Base-by-base conservation (phyloP, 2,888 invertebrate genomes). In the Diarsia brunnea region DNA sequence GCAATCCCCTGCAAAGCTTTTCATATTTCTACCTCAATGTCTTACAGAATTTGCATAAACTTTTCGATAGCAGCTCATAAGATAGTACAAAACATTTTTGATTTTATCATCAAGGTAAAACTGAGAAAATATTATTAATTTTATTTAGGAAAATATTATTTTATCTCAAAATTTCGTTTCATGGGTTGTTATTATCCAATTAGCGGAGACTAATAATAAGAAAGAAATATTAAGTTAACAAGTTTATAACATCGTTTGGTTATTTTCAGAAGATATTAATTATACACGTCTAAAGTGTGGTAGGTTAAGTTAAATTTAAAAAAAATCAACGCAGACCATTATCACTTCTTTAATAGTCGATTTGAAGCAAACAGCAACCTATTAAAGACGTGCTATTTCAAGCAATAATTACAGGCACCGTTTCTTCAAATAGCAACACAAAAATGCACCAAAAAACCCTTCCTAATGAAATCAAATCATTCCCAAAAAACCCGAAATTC, bases 401-500 rank as follows among this genome's bases (percentile, higher is more conserved):
- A 78, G 19, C 10, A 21, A 61, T 58, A 38, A 72, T 60, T 47
- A 66, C 10, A 31, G 7, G 21, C 31, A 51, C 43, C 16, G 10
- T 73, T 47, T 31, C 43, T 55, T 7, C 7, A 43, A 73, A 73
- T 14, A 5, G 5, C 31, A 45, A 60, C 38, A 43, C 24, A 63
- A 66, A 55, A 66, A 65, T 45, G 31, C 21, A 4, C 4, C 31
- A 47, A 81, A 27, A 16, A 19, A 58, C 58, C 47, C 16, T 65
- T 47, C 24, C 53, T 31, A 65, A 79, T 81, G 47, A 68, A 81
- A 68, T 38, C 53, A 63, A 55, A 63, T 53, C 10, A 31, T 47
- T 31, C 51, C 27, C 43, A 38, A 47, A 69, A 71, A 60, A 24
- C 49, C 49, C 31, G 14, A 19, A 53, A 58, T 63, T 74, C 71